Base-by-base conservation (phyloP, 1,140 invertebrate genomes). In the Ridgeia piscesae region DNA sequence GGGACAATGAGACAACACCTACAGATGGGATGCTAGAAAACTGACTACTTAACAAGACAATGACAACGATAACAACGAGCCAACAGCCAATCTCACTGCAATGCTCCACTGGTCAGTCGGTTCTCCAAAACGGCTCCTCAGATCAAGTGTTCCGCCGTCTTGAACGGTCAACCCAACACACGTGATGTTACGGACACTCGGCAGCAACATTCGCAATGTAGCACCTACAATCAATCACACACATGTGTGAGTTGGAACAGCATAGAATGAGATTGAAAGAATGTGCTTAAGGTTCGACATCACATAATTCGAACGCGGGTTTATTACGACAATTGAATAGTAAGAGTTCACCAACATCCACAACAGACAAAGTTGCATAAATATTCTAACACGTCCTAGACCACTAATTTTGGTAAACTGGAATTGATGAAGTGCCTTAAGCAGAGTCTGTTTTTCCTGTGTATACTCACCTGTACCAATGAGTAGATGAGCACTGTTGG, bases 131-230 rank as follows among this genome's bases (percentile, higher is more conserved):
- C 92, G 50, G 92, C 93, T 94, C 34, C 89, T 92, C 35, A 94
- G 92, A 34, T 93, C 92, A 9, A 94, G 91, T 14, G 88, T 89
- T 0, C 92, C 94, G n/a, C 93, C 93, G 91, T 95, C 93, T 91
- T 94, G 94, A 34, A 95, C 77, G 34, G 94, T 94, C 17, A 94
- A 35, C 14, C 93, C 94, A 11, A 93, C 91, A 92, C 94, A 94
- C 35, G 90, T 88, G 27, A 94, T 90, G 11, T 91, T 88, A 35
- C 94, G 92, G 1, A 89, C 77, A 33, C 93, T 93, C 1, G 93
- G 93, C n/a, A 92, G 58, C 34, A 94, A 93, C 90, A 94, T 91
- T 31, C 42, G 91, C 1, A 94, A 92, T 34, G 91, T 93, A 34
- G 91, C 93, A 89, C 93, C 94, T 94, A 48, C n/a, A 77, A 77